Evolutionary conservation across 92 coral and sea anemone species (phyloP).

Genomic region (Blastomussa wellsi): DNA sequence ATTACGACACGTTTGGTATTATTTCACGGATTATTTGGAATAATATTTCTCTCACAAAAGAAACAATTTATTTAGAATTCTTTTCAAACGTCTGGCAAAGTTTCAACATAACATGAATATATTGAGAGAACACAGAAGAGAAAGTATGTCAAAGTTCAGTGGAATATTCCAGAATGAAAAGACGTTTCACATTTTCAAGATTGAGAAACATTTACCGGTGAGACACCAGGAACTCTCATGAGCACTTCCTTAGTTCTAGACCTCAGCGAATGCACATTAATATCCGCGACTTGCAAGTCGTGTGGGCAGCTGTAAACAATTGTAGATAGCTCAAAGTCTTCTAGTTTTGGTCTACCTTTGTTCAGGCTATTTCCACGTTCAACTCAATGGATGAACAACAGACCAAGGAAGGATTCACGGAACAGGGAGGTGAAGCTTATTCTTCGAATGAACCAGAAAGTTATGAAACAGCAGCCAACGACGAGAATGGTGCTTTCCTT

Average conservation of each 20-base stretch:
- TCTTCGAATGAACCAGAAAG: neutral
- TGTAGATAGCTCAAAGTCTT: neutral
- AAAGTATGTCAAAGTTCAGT: neutral
- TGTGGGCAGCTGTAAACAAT: neutral
- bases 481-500: neutral
- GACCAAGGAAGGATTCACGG: neutral
- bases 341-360: neutral
- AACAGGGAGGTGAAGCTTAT: neutral
- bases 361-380: neutral
- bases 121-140: neutral
- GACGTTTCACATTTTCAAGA: neutral
- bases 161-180: neutral
- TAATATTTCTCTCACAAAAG: neutral
- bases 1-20: neutral
- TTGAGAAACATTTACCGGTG: neutral
- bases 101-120: neutral
- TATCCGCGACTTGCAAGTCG: neutral
- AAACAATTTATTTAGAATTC: neutral
- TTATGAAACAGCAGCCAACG: neutral
- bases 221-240: neutral
- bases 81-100: constrained; percentile 11
- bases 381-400: constrained; percentile 3
- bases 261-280: neutral
- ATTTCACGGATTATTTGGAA: neutral
- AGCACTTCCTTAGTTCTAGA: neutral